Percentiles rank a stretch among this genome's conserved stretches.
These are phyloP conservation scores for Macrotus californicus DNA, from an alignment of 2,113 vertebrate species.

Conservation along the genomic window DNA sequence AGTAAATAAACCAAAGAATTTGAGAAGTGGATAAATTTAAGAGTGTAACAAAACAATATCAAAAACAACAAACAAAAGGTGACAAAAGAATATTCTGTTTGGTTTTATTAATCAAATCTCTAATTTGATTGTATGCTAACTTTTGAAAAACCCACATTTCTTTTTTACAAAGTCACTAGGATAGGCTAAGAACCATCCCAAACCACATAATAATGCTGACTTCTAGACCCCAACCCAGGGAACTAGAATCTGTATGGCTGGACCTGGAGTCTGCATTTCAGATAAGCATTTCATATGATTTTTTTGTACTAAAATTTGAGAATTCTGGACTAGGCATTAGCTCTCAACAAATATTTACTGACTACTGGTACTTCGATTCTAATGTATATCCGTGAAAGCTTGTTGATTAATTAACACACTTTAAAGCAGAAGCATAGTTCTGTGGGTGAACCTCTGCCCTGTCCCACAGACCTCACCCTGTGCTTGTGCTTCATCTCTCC, in stretches of 20 bases:
- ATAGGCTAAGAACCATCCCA: neutral
- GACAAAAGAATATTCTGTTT: neutral
- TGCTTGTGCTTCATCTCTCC: neutral
- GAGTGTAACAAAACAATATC: neutral
- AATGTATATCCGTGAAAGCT: neutral
- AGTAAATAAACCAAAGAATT: conserved; percentile 7
- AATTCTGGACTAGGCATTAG: neutral
- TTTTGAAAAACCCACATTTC: neutral
- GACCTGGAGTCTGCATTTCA: neutral
- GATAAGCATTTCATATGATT: neutral
- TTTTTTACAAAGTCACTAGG: neutral
- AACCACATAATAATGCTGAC: neutral
- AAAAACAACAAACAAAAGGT: neutral
- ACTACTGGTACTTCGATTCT: neutral
- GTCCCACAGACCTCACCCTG: neutral
- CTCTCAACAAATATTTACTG: neutral
- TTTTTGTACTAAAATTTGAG: neutral
- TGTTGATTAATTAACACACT: neutral
- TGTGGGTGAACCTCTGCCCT: neutral
- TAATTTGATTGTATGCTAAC: neutral
- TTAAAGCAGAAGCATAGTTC: neutral
- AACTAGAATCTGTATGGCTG: neutral
- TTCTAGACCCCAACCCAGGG: neutral
- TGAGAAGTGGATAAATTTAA: neutral
- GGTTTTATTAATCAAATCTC: neutral